These are phyloP conservation scores for Pemphigus obesinymphae DNA, from an alignment of 1,140 invertebrate genomes.

Conservation along the genomic window DNA sequence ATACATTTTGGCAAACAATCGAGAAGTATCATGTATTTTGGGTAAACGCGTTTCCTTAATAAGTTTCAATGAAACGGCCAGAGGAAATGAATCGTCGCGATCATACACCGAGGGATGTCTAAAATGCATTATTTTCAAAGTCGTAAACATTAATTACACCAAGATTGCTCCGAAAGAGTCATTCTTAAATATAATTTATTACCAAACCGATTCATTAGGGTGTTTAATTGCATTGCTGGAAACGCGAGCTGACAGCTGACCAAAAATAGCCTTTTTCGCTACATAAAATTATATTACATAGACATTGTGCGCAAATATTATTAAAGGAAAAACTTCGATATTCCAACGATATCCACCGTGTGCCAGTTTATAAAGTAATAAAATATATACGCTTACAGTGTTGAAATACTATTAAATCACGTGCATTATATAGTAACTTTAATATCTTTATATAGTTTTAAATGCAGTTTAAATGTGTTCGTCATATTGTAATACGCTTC, in stretches of 20 bases:
- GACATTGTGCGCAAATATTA: neutral
- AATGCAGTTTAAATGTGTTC: too few relatives aligned
- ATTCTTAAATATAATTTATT: conserved; percentile 30
- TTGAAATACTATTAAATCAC: too few relatives aligned
- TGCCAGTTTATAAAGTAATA: too few relatives aligned
- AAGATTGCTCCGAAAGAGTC: neutral
- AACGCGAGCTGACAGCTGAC: conserved; percentile 1
- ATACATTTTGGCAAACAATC: conserved; percentile 1
- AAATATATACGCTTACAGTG: too few relatives aligned
- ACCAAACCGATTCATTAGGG: conserved; percentile 9
- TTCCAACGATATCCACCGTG: too few relatives aligned
- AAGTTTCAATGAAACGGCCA: neutral
- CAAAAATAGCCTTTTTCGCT: conserved; percentile 5
- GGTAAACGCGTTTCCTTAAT: conserved; percentile 3
- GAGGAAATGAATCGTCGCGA: neutral
- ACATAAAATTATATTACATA: neutral
- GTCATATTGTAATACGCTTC: too few relatives aligned
- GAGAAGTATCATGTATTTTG: neutral
- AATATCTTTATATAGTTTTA: too few relatives aligned
- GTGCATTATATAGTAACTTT: too few relatives aligned
- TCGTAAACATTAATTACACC: conserved; percentile 29
- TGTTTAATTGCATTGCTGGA: conserved; percentile 3
- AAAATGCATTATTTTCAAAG: conserved; percentile 27
- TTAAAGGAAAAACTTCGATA: neutral
- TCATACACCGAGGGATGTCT: neutral